Percentiles rank a stretch among this genome's conserved stretches.
These are phyloP conservation scores for Carterocephalus palaemon DNA, from an alignment of 2,888 invertebrate species.

Conservation along the genomic window DNA sequence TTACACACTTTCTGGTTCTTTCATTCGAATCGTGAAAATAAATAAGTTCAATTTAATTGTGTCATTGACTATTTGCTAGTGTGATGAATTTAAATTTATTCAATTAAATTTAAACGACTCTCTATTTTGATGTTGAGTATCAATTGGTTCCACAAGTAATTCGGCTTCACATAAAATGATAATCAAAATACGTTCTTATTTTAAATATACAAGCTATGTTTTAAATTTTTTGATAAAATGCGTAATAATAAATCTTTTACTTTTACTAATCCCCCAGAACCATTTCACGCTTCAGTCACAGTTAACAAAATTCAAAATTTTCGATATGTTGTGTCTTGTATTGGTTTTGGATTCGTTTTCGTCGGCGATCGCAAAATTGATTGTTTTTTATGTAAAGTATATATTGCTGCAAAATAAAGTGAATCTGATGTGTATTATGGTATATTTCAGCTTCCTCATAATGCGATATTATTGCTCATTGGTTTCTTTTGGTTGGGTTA, in stretches of 20 bases:
- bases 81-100: constrained; percentile 5
- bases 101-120: constrained; percentile 1
- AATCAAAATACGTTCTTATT: constrained; percentile 29
- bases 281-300: constrained; percentile 74
- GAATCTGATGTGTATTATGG: constrained; percentile 68
- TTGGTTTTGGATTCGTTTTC: constrained; percentile 71
- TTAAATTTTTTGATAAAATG: constrained; percentile 1
- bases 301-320: constrained; percentile 78
- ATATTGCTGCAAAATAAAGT: constrained; percentile 33
- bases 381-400: constrained; percentile 27
- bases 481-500: constrained; percentile 79
- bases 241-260: constrained; percentile 7
- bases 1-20: constrained; percentile 20
- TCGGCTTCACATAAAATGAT: constrained; percentile 7
- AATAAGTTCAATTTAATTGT: too few species aligned
- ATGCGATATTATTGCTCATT: constrained; percentile 75
- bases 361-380: constrained; percentile 45
- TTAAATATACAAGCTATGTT: constrained; percentile 37
- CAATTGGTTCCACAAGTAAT: constrained; percentile 19
- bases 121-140: too few species aligned
- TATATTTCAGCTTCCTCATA: constrained; percentile 78
- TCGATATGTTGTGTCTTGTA: constrained; percentile 77
- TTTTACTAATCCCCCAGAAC: constrained; percentile 63
- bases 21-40: constrained; percentile 18
- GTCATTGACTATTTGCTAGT: background rate